Conservation (phyloP, 2,113 vertebrate species). For the Takifugu bimaculatus region DNA sequence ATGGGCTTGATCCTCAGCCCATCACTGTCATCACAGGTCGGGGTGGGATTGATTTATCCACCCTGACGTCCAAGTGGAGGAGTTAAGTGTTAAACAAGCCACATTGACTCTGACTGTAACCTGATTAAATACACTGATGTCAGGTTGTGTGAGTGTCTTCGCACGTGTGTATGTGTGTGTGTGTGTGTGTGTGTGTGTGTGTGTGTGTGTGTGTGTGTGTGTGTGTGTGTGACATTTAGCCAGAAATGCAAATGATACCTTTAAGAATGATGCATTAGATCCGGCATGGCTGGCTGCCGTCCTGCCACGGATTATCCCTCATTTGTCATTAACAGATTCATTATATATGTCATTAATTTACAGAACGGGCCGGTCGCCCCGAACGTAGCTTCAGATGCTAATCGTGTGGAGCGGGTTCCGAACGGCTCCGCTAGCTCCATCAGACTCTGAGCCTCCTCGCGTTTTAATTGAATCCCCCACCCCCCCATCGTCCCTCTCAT, state of each 20-base stretch:
- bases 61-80: conserved; percentile 13
- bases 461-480: conserved; percentile 46
- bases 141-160: background rate
- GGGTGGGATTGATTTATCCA: conserved; percentile 27
- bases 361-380: conserved; percentile 55
- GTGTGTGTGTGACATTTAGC: conserved; percentile 2
- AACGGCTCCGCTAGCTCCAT: conserved; percentile 53
- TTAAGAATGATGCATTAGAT: conserved; percentile 59
- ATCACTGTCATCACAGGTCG: conserved; percentile 2
- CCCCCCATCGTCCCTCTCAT: background rate
- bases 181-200: background rate
- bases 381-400: conserved; percentile 51
- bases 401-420: conserved; percentile 57
- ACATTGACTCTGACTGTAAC: background rate
- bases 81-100: conserved; percentile 23
- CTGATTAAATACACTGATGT: too few species aligned
- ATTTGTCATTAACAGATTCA: conserved; percentile 61
- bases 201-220: conserved; percentile 3
- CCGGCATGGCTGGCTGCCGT: conserved; percentile 33
- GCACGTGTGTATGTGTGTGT: too few species aligned
- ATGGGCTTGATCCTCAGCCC: conserved; percentile 8
- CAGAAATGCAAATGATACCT: conserved; percentile 40
- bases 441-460: conserved; percentile 49
- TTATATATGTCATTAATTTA: conserved; percentile 62
- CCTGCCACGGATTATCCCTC: conserved; percentile 46